A percentile compares a stretch with the other conserved stretches of the same genome.
Evolutionary conservation across 2,113 vertebrate species (phyloP).

Genomic region (Elephas maximus): DNA sequence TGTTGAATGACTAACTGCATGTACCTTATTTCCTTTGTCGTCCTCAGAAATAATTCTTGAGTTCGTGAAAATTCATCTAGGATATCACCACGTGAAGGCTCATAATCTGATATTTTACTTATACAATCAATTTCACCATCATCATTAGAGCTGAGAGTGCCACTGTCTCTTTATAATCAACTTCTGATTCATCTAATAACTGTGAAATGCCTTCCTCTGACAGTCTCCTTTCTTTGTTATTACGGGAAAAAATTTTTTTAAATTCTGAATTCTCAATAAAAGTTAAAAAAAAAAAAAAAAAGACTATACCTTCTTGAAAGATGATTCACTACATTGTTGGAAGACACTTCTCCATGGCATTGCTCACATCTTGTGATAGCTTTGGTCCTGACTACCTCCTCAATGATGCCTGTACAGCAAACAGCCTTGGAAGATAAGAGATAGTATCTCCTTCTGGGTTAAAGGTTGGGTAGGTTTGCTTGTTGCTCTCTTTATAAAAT

Average conservation of each 20-base stretch:
- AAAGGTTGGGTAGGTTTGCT: neutral
- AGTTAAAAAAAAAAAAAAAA: neutral
- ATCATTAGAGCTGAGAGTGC: neutral
- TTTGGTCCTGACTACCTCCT: neutral
- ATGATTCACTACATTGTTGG: neutral
- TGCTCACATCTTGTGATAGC: neutral
- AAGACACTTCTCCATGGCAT: neutral
- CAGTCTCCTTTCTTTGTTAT: constrained; percentile 35
- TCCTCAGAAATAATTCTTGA: constrained; percentile 8
- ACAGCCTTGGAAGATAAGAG: constrained; percentile 15
- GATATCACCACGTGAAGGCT: neutral
- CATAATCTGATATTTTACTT: constrained; percentile 17
- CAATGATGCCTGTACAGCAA: neutral
- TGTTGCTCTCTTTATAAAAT: neutral
- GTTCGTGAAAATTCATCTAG: neutral
- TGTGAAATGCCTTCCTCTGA: constrained; percentile 22
- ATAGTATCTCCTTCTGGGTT: neutral
- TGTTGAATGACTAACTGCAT: neutral
- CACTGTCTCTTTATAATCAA: neutral
- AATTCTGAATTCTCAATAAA: constrained; percentile 56
- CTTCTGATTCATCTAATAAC: constrained; percentile 41
- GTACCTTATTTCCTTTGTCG: neutral
- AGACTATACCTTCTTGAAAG: neutral
- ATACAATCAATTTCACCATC: neutral
- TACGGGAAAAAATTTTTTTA: neutral